Evolutionary conservation across 2,888 invertebrate genomes (phyloP).

Genomic region (Petrophora chlorosata): DNA sequence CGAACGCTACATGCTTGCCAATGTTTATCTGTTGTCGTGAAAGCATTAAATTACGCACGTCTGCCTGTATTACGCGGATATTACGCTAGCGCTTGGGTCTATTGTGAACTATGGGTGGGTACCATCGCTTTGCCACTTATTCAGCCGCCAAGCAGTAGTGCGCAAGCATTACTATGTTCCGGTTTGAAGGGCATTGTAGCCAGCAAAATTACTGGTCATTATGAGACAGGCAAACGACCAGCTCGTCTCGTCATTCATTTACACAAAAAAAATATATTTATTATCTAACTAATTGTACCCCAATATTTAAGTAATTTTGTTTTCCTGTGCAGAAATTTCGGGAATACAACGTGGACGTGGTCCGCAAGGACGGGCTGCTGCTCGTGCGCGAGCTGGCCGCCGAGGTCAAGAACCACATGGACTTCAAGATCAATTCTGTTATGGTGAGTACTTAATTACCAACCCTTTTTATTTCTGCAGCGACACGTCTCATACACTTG

Average conservation of each 20-base stretch:
- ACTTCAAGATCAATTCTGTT: slow-evolving; percentile 95
- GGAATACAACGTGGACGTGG: slow-evolving; percentile 90
- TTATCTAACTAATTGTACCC: no score
- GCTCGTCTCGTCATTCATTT: no score
- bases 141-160: no score
- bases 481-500: no score
- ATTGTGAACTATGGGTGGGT: slow-evolving; percentile 33
- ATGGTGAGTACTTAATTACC: slow-evolving; percentile 87
- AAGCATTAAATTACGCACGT: slow-evolving; percentile 70
- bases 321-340: slow-evolving; percentile 87
- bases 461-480: no score
- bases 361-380: slow-evolving; percentile 92
- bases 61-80: slow-evolving; percentile 55
- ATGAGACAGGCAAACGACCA: no score
- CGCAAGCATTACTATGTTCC: no score
- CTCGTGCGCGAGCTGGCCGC: slow-evolving; percentile 93
- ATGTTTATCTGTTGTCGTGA: slow-evolving; percentile 75
- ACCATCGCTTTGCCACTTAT: no score
- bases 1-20: slow-evolving; percentile 71
- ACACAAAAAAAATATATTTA: no score
- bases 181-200: no score
- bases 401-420: slow-evolving; percentile 97
- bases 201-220: no score
- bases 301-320: background rate
- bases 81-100: slow-evolving; percentile 54